phyloP scores from a whole-genome alignment of 1,140 invertebrate genomes.

The Diachasmimorpha longicaudata region DNA sequence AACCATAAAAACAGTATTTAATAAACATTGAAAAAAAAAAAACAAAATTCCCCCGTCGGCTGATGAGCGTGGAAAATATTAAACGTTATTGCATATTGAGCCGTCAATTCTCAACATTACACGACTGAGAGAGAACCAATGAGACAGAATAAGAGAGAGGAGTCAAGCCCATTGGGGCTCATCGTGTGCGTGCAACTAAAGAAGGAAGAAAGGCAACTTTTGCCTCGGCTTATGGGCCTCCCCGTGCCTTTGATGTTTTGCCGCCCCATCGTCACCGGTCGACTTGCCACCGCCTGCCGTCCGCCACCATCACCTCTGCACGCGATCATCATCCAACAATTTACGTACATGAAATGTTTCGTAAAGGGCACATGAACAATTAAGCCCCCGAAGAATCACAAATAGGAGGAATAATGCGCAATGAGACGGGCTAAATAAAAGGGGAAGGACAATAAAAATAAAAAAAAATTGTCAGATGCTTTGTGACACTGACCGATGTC shows the following conservation, averaged over 20 bases:
- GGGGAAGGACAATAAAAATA: no score
- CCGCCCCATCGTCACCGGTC: conserved; percentile 23
- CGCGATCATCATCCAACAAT: conserved; percentile 20
- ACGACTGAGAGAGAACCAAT: no score
- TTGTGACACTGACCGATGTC: conserved; percentile 27
- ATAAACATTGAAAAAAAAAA: neutral
- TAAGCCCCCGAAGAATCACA: neutral
- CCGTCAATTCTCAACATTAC: neutral
- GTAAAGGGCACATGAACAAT: neutral
- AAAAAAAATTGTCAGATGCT: conserved; percentile 19
- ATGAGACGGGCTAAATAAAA: neutral
- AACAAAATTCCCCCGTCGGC: no score
- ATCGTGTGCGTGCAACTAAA: neutral
- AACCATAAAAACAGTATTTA: neutral
- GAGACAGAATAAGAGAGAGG: no score
- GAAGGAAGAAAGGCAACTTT: conserved; percentile 23
- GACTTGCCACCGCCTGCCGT: conserved; percentile 10
- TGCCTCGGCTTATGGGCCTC: conserved; percentile 5
- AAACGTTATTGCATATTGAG: conserved; percentile 1
- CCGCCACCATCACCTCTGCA: conserved; percentile 21
- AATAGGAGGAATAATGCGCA: neutral
- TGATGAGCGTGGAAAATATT: neutral
- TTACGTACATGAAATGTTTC: neutral
- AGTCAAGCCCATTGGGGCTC: neutral
- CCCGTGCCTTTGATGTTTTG: conserved; percentile 19